Evolutionary conservation across 2,888 invertebrate genomes (phyloP).

Genomic region (Biston stratarius): DNA sequence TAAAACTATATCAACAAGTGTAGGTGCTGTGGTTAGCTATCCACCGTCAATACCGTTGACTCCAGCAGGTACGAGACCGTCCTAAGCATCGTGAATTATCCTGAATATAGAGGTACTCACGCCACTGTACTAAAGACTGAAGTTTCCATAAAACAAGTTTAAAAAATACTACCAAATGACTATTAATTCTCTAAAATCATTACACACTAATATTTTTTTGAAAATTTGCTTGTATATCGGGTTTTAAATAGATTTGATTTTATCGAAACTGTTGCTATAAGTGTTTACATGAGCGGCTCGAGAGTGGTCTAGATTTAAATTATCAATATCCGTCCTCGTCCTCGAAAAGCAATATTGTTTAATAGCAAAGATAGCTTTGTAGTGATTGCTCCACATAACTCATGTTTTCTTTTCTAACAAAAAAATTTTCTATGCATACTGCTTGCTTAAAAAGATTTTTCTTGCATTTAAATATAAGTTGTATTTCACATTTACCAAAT

Average conservation of each 20-base stretch:
- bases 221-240: background rate
- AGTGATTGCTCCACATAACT: no score
- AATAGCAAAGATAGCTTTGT: background rate
- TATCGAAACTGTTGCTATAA: background rate
- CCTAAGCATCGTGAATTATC: background rate
- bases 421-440: no score
- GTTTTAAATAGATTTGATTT: background rate
- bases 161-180: background rate
- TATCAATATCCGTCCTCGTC: slow-evolving; percentile 36
- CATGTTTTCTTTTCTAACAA: no score
- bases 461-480: no score
- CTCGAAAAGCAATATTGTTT: slow-evolving; percentile 2
- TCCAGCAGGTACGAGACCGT: background rate
- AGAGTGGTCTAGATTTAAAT: slow-evolving; percentile 33
- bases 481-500: no score
- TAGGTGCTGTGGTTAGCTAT: background rate
- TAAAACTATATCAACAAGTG: slow-evolving; percentile 4
- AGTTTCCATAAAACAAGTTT: background rate
- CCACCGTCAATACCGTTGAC: background rate
- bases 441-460: no score
- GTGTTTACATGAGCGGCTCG: background rate
- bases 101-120: background rate
- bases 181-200: background rate
- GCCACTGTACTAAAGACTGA: background rate
- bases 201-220: background rate